Percentiles rank a stretch among this genome's conserved stretches.
phyloP scores from a whole-genome alignment of 1,140 invertebrate genomes.

The Drosophila paulistorum region DNA sequence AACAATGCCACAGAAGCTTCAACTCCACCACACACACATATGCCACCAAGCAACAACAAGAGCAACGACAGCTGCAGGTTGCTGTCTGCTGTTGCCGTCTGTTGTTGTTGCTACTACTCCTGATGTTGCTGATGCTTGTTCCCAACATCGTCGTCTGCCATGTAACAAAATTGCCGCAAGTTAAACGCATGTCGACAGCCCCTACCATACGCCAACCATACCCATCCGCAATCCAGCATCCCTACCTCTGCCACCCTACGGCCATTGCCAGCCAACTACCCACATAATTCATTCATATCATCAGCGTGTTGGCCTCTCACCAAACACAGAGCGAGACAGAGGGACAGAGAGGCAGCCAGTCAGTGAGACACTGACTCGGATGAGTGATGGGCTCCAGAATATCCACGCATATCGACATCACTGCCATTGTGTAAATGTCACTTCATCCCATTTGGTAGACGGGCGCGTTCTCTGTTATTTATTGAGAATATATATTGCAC shows the following conservation, averaged over 20 bases:
- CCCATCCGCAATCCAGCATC: background rate
- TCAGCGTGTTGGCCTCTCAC: conserved; percentile 41
- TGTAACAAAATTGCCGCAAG: conserved; percentile 81
- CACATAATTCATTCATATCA: conserved; percentile 82
- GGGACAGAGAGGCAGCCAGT: background rate
- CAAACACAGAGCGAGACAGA: background rate
- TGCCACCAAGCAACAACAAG: conserved; percentile 39
- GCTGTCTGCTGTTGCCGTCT: conserved; percentile 20
- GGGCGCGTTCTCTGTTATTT: conserved; percentile 35
- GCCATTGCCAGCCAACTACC: conserved; percentile 27
- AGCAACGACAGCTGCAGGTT: conserved; percentile 62
- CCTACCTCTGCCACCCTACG: background rate
- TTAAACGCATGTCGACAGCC: conserved; percentile 80
- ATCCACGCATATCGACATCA: conserved; percentile 76
- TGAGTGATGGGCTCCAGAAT: conserved; percentile 76
- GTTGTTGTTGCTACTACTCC: conserved; percentile 24
- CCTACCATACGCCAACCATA: conserved; percentile 20
- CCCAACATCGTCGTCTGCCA: conserved; percentile 59
- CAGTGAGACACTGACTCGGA: conserved; percentile 35
- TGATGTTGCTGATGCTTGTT: conserved; percentile 43
- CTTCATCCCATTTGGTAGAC: conserved; percentile 63
- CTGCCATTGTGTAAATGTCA: conserved; percentile 81
- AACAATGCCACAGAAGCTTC: conserved; percentile 74
- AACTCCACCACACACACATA: conserved; percentile 44
- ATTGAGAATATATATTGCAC: conserved; percentile 62